Evolutionary conservation across 2,113 vertebrate genomes (phyloP), one percentile per base, ranked within the genome.

Genomic region (Phalacrocorax carbo): DNA sequence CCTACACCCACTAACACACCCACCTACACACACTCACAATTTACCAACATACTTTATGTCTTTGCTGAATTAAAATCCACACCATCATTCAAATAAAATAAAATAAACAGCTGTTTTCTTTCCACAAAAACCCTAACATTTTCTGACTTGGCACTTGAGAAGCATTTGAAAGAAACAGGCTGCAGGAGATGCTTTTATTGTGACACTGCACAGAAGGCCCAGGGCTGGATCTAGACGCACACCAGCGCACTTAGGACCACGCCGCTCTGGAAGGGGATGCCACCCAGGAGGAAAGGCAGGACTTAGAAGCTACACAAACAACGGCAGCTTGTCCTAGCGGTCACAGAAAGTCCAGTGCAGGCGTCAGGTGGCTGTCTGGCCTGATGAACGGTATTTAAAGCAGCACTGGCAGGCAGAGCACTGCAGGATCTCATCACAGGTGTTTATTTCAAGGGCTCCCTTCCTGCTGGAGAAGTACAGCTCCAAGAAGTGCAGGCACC

Each of bases 1-100:
- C 88, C 86, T 85, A 93, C 88, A 82, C 93, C 92, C 76, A 92
- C 94, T 13, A 79, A 49, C 93, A 82, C 93, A 94, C 73, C 92
- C 95, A 97, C 94, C 88, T 96, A 95, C 94, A 90, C 71, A 87
- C 46, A 27, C 91, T 89, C 93, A 77, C 84, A 94, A 96, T 96
- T 96, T 97, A 97, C 95, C 86, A 96, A 95, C 94, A 95, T 89
- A 91, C 65, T 95, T 85, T 70, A 71, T 36, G 48, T 62, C 95
- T 88, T 82, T 71, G 55, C 91, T 85, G 87, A 95, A 93, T 94
- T 96, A 65, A 88, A 92, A 91, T 83, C 94, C 70, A 86, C 76
- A 83, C 73, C 81, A 82, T 61, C 82, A 92, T 93, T 97, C 90
- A 96, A 94, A 95, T 95, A 93, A 95, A 96, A 88, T 93, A 95